Base-by-base conservation (phyloP, 2,797 vertebrate species). In the Mus spretus region DNA sequence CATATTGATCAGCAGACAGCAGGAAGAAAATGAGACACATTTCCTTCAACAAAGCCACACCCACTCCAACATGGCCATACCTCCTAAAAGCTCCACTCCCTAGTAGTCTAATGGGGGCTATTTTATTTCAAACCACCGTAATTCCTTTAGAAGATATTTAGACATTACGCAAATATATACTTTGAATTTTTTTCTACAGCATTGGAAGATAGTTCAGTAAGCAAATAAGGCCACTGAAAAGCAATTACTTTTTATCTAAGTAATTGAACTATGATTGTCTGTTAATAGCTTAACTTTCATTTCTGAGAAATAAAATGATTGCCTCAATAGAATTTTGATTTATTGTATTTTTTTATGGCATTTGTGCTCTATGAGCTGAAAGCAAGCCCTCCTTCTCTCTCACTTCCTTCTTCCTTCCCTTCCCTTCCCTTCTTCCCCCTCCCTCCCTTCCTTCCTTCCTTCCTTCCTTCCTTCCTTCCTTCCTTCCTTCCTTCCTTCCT, bases 71-170 rank as follows among this genome's bases (percentile, higher is more conserved):
- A 75, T 44, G 34, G 34, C 67, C 34, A 67, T 8, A 70, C 15
- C 6, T n/a, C 34, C 14, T 31, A 70, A 70, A 17, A 34, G 17
- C 3, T 22, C 37, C 24, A 44, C 22, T 44, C 40, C 22, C 40
- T 75, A 44, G 5, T 2, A 77, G 10, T 22, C 22, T 47, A 77
- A 77, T 26, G 22, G 37, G 72, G 22, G 2, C 22, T 24, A 77
- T 77, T 77, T 47, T 24, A 44, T 26, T 77, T 47, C 24, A 47
- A 44, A 26, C 11, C 12, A 77, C 74, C 74, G 47, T 11, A 24
- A 11, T 75, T 74, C 65, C 28, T 77, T 34, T 94, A 82, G 1
- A 70, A 95, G 93, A 74, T 86, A 6, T 78, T 91, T 85, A 82
- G 13, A 2, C 7, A 74, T 90, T 63, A 53, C 74, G 4, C 37